These are phyloP conservation scores for Ctenoplectra terminalis DNA, from an alignment of 1,140 invertebrate species.

Conservation along the genomic window DNA sequence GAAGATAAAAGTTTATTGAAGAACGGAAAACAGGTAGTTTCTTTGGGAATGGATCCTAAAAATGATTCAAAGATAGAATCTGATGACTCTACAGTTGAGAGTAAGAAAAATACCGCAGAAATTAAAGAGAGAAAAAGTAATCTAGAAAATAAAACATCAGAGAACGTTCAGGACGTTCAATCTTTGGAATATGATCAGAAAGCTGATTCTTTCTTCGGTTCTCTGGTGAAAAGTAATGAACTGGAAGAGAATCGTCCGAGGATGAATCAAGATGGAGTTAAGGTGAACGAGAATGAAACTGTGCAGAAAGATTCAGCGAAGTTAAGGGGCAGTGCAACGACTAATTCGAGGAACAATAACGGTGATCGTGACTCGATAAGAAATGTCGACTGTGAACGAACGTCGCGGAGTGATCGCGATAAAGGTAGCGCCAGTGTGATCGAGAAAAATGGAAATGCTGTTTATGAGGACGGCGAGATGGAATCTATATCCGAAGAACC, in stretches of 20 bases:
- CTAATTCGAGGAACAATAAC: not conserved
- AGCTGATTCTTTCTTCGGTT: constrained; percentile 8
- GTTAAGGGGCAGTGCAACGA: not conserved
- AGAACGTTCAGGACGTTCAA: not conserved
- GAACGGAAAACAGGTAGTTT: not conserved
- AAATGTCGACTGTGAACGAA: constrained; percentile 37
- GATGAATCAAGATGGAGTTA: not conserved
- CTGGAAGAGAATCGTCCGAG: not conserved
- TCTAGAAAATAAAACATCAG: not conserved
- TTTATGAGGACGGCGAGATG: constrained; percentile 69
- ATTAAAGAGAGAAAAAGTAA: not conserved
- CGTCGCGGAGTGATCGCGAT: constrained; percentile 14
- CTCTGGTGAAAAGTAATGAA: not conserved
- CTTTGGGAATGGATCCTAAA: not conserved
- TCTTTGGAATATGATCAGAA: not conserved
- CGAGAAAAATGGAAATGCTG: constrained; percentile 41
- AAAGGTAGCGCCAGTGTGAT: not conserved
- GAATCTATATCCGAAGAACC: constrained; percentile 72
- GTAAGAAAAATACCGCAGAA: not conserved
- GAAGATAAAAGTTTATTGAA: not conserved
- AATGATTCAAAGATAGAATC: not conserved
- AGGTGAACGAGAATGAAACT: not conserved
- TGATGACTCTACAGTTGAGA: not conserved
- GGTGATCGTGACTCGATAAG: constrained; percentile 7
- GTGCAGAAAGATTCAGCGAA: constrained; percentile 20